Conservation (phyloP, 1,140 invertebrate species). For the Schlechtendalia chinensis region DNA sequence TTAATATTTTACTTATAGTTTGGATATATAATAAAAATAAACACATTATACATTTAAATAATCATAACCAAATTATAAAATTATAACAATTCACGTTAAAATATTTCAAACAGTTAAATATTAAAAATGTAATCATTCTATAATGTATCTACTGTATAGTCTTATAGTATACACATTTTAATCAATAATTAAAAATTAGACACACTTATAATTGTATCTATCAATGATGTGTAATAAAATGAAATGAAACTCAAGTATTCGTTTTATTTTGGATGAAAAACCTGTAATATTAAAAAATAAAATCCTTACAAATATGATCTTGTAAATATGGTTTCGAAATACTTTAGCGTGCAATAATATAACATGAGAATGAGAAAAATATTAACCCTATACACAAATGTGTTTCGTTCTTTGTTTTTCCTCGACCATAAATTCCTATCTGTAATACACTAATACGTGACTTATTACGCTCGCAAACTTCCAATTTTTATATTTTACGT, state of each 20-base stretch:
- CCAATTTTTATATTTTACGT: neutral
- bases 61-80: no score
- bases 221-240: no score
- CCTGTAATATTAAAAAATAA: neutral
- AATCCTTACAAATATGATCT: neutral
- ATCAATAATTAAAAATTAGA: no score
- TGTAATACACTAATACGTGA: neutral
- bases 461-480: neutral
- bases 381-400: neutral
- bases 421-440: neutral
- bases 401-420: slow-evolving; percentile 21
- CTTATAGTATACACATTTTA: no score
- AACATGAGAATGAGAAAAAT: neutral
- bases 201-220: no score
- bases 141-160: no score
- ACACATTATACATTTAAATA: no score
- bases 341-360: neutral
- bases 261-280: slow-evolving; percentile 13
- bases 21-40: no score
- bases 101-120: no score
- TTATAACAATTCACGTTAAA: no score
- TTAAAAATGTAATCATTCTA: no score
- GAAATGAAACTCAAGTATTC: neutral
- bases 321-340: neutral
- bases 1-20: no score